Conservation (phyloP, 2,797 vertebrate species). For the Pagetopsis macropterus region DNA sequence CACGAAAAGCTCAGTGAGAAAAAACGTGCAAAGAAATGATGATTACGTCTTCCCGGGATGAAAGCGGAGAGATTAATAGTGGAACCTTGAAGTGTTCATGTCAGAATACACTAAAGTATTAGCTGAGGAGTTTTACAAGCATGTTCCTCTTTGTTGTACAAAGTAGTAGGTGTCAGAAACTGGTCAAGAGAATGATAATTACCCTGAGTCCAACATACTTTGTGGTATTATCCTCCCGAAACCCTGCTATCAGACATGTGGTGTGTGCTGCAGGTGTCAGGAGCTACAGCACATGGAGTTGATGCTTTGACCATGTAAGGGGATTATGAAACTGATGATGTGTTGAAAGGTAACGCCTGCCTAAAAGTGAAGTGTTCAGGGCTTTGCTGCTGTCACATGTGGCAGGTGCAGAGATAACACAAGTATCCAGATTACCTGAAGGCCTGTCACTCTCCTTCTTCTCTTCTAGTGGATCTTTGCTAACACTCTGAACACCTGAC, state of each 20-base stretch:
- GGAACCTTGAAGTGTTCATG: constrained; percentile 14
- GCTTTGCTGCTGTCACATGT: constrained; percentile 77
- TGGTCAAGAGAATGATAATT: constrained; percentile 70
- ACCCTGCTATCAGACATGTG: constrained; percentile 69
- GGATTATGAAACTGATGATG: constrained; percentile 85
- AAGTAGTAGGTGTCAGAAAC: constrained; percentile 39
- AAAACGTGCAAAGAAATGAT: constrained; percentile 18
- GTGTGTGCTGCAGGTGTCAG: constrained; percentile 73
- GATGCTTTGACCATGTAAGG: constrained; percentile 78
- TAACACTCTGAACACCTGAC: constrained; percentile 51
- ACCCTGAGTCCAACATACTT: constrained; percentile 48
- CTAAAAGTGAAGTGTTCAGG: constrained; percentile 78
- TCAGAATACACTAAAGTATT: constrained; percentile 33
- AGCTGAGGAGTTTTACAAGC: constrained; percentile 44
- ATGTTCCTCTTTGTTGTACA: constrained; percentile 23
- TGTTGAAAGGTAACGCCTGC: constrained; percentile 80
- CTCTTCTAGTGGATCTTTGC: constrained; percentile 52
- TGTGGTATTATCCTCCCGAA: constrained; percentile 67
- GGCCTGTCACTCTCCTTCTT: constrained; percentile 33
- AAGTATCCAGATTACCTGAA: constrained; percentile 77
- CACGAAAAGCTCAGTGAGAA: constrained; percentile 11
- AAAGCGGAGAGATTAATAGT: constrained; percentile 37
- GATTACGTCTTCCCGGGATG: constrained; percentile 13
- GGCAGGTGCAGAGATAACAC: constrained; percentile 78
- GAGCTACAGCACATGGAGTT: constrained; percentile 56